Conservation (phyloP, 2,797 vertebrate species). For the Simalia tracyae region DNA sequence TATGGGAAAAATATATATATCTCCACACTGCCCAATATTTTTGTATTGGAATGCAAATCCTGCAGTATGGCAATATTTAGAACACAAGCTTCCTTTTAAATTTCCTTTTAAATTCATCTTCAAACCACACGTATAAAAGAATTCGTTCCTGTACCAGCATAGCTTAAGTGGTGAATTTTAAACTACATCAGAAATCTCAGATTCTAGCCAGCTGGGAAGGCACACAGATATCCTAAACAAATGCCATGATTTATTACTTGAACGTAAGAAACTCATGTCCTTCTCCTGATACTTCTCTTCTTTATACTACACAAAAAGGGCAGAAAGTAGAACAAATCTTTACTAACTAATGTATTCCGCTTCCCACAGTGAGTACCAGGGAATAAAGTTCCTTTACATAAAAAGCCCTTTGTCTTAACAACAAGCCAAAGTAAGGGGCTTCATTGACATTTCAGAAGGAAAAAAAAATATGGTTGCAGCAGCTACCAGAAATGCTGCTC, state of each 20-base stretch:
- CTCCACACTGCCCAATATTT: background rate
- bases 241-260: conserved; percentile 45
- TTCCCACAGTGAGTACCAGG: conserved; percentile 71
- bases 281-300: conserved; percentile 60
- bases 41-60: background rate
- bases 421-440: conserved; percentile 68
- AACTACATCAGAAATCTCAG: background rate
- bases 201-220: background rate
- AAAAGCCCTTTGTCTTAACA: conserved; percentile 76
- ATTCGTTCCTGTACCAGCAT: background rate
- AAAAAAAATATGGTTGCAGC: conserved; percentile 57
- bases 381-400: conserved; percentile 77
- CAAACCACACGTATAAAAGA: background rate
- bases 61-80: background rate
- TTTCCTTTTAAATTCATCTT: background rate
- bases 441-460: conserved; percentile 70
- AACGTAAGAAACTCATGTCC: conserved; percentile 10
- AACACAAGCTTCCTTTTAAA: background rate
- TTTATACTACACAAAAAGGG: conserved; percentile 64
- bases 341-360: conserved; percentile 71
- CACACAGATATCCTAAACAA: background rate
- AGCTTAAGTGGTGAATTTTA: background rate
- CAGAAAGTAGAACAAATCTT: conserved; percentile 66
- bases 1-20: background rate
- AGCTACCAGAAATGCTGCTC: conserved; percentile 65